Base-by-base conservation (phyloP, 1,140 invertebrate species). In the Pogonus chalceus region DNA sequence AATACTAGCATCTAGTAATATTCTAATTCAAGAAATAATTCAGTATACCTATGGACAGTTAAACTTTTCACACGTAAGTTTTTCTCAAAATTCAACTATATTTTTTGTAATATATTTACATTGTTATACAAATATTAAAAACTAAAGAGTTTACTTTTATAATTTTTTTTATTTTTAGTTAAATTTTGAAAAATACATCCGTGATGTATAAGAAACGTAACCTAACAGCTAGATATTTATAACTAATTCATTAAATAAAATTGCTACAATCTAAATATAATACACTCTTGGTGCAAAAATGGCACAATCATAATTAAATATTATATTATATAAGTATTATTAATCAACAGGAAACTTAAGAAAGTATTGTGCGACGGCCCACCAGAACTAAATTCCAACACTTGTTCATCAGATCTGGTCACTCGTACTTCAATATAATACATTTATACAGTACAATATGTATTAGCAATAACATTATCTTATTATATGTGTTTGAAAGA, bases 321-420 rank as follows among this genome's bases (percentile, higher is more conserved):
- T 12, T 20, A 37, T 52, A 39, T 20, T 52, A n/a, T 52, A 52
- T 52, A 52, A 52, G 37, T 31, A 31, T 31, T 31, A 31, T 7
- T 31, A 31, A 14, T 31, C 14, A 31, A 31, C 26, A 14, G 26
- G 4, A 14, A 14, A 31, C 4, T 31, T 31, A 7, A 31, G n/a
- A n/a, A n/a, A n/a, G 14, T 31, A 31, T 31, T 31, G 26, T 31
- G 26, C 26, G 26, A 14, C 14, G 26, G 26, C 26, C 60, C 59
- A 60, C 65, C 63, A 66, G 63, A 68, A 57, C 62, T 61, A 61
- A 64, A 65, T 66, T 65, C 65, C 66, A 65, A 66, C 63, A 68
- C 63, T 66, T 18, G 37, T 43, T 43, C 18, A 18, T 43, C 26
- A 18, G 37, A 16, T 43, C 37, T 43, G 3, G 18, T 43, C 37